Conservation (phyloP, 2,797 vertebrate genomes). For the Ctenopoma kingsleyae region DNA sequence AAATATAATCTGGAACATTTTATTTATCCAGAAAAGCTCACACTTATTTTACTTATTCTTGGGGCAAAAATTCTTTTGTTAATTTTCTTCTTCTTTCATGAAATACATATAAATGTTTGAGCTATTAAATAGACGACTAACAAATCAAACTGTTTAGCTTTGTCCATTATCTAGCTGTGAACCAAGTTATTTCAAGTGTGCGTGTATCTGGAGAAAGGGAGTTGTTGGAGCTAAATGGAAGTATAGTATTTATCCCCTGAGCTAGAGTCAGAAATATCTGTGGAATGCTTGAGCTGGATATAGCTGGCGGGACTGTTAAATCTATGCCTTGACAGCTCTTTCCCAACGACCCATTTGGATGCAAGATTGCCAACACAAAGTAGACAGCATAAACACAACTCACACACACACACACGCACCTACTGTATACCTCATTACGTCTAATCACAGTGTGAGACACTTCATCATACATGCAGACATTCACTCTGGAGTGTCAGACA, state of each 20-base stretch:
- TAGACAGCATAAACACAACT: slow-evolving; percentile 9
- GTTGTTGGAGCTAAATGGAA: slow-evolving; percentile 32
- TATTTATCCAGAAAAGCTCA: slow-evolving; percentile 8
- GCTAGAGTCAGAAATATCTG: slow-evolving; percentile 51
- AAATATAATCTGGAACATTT: slow-evolving; percentile 13
- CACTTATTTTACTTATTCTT: neutral
- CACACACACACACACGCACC: slow-evolving; percentile 11
- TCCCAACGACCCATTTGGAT: slow-evolving; percentile 21
- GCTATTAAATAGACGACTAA: slow-evolving; percentile 3
- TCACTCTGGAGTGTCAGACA: slow-evolving; percentile 3
- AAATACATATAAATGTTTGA: slow-evolving; percentile 12
- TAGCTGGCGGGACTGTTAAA: slow-evolving; percentile 49
- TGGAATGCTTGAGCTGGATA: slow-evolving; percentile 33
- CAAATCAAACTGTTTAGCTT: slow-evolving; percentile 18
- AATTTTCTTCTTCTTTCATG: neutral
- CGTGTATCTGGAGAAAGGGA: slow-evolving; percentile 12
- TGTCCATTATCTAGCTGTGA: slow-evolving; percentile 16
- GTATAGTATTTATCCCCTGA: slow-evolving; percentile 49
- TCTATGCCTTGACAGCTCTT: slow-evolving; percentile 51
- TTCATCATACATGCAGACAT: slow-evolving; percentile 17
- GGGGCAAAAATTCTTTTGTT: neutral
- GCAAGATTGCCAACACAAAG: slow-evolving; percentile 21
- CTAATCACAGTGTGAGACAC: slow-evolving; percentile 41
- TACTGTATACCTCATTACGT: slow-evolving; percentile 34
- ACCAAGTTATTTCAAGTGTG: neutral